Evolutionary conservation across 2,888 invertebrate genomes (phyloP).

Genomic region (Megalurothrips usitatus): DNA sequence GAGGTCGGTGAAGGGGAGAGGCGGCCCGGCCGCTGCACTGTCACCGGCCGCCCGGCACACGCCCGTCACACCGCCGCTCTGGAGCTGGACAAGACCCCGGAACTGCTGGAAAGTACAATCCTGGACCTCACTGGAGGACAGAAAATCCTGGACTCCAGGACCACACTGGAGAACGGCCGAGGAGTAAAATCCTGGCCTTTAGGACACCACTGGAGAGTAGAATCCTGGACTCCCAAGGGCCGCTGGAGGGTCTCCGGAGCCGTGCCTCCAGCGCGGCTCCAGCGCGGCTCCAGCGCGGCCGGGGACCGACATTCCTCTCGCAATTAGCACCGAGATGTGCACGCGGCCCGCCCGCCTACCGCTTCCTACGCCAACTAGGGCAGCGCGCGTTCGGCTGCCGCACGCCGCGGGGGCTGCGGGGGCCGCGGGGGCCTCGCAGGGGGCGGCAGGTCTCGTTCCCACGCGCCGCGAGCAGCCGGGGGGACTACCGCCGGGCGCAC

Average conservation of each 20-base stretch:
- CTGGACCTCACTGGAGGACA: no score
- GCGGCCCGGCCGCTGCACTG: not conserved
- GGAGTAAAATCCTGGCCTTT: no score
- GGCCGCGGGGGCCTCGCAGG: not conserved
- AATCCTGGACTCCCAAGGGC: not conserved
- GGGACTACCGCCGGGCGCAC: no score
- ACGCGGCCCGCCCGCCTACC: not conserved
- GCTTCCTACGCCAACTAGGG: not conserved
- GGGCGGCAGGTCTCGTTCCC: not conserved
- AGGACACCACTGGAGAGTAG: not conserved
- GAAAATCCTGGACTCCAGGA: no score
- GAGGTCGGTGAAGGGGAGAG: not conserved
- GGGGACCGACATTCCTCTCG: not conserved
- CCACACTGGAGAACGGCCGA: no score
- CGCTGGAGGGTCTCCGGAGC: not conserved
- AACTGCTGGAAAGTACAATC: no score
- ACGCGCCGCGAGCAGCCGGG: not conserved
- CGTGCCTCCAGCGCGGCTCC: not conserved
- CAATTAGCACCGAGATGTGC: slow-evolving; percentile 13
- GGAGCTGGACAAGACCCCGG: no score
- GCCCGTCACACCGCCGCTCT: no score
- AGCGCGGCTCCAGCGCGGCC: not conserved
- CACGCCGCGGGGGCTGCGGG: not conserved
- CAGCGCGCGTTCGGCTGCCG: not conserved
- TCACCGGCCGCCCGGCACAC: no score